Percentiles rank a stretch among this genome's conserved stretches.
Evolutionary conservation across 2,888 invertebrate species (phyloP).

Genomic region (Drosophila pseudotalamancana): DNA sequence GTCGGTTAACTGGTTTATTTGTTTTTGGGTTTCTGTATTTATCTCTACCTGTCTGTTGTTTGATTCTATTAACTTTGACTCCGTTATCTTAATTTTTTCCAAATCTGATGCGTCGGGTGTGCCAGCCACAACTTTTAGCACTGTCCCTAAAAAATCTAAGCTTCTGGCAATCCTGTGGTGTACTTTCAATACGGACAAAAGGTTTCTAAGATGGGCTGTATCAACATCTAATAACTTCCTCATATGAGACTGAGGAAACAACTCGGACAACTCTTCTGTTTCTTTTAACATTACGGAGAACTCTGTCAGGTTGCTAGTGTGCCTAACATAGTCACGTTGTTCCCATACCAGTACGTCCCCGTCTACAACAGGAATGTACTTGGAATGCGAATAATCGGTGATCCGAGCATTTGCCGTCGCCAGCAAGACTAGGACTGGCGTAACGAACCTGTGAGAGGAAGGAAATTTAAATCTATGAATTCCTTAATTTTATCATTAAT

Average conservation of each 20-base stretch:
- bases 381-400: not conserved
- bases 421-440: too few species aligned
- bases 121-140: not conserved
- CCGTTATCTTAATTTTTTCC: not conserved
- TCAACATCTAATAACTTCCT: slow-evolving; percentile 1
- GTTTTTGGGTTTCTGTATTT: slow-evolving; percentile 1
- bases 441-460: too few species aligned
- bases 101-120: not conserved
- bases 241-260: not conserved
- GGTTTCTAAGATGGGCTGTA: not conserved
- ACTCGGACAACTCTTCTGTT: too few species aligned
- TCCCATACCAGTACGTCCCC: not conserved
- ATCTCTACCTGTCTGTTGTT: too few species aligned
- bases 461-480: too few species aligned
- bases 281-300: too few species aligned
- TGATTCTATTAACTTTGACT: too few species aligned
- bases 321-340: not conserved
- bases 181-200: not conserved
- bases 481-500: too few species aligned
- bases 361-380: not conserved
- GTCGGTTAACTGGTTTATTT: not conserved
- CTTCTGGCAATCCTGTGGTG: slow-evolving; percentile 1
- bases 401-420: not conserved
- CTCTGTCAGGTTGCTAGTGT: not conserved
- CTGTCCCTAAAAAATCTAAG: not conserved